phyloP scores from a whole-genome alignment of 2,113 vertebrate species.

The Tachycineta bicolor region DNA sequence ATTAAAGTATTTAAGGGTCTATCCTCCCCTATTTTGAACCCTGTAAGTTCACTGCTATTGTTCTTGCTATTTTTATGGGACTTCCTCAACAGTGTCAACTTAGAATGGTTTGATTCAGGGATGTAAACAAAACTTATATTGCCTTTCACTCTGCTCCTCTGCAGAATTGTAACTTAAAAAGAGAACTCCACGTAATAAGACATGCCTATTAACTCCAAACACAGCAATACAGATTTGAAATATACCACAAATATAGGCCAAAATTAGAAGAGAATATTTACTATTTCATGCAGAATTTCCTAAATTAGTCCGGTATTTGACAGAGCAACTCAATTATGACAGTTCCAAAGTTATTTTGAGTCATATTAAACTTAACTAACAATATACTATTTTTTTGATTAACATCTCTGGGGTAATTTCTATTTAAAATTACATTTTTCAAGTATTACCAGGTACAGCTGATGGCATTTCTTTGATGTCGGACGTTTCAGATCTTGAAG shows the following conservation, averaged over 20 bases:
- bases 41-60: not conserved
- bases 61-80: not conserved
- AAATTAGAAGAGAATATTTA: not conserved
- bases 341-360: not conserved
- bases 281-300: not conserved
- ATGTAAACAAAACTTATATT: not conserved
- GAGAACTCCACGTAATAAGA: not conserved
- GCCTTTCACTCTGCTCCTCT: not conserved
- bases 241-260: not conserved
- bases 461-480: conserved; percentile 28
- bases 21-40: not conserved
- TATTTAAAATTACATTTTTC: not conserved
- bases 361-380: not conserved
- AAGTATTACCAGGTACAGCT: conserved; percentile 45
- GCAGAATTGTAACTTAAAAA: not conserved
- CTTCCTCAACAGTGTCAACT: not conserved
- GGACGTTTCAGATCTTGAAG: conserved; percentile 53
- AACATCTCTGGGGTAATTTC: not conserved
- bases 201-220: not conserved
- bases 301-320: not conserved
- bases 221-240: not conserved
- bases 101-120: not conserved
- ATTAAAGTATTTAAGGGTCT: not conserved
- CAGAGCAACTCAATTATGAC: not conserved
- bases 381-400: not conserved